phyloP scores from a whole-genome alignment of 2,888 invertebrate genomes.

The Pristionchus exspectatus region DNA sequence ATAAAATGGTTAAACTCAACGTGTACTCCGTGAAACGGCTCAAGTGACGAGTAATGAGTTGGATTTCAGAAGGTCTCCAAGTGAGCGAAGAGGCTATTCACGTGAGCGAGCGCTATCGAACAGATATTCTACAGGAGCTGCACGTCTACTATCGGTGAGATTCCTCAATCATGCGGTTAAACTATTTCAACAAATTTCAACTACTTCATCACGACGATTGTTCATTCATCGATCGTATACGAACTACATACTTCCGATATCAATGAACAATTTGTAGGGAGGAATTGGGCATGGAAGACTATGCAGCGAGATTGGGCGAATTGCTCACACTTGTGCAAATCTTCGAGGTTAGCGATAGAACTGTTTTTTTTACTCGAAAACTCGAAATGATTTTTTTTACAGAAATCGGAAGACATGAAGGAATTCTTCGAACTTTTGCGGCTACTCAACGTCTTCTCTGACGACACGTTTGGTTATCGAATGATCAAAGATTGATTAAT shows the following conservation, averaged over 20 bases:
- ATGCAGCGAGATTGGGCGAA: not conserved
- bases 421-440: not conserved
- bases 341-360: not conserved
- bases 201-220: no score
- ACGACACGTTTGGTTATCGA: not conserved
- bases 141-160: not conserved
- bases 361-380: no score
- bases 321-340: not conserved
- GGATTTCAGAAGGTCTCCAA: no score
- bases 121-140: not conserved
- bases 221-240: no score
- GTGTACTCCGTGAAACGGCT: no score
- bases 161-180: not conserved
- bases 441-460: not conserved
- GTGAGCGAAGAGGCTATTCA: not conserved
- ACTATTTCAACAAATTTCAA: no score
- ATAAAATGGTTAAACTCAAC: no score
- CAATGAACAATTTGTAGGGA: not conserved
- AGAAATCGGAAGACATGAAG: conserved; percentile 8
- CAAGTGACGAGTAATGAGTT: no score
- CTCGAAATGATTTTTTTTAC: no score
- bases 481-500: no score
- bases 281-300: not conserved
- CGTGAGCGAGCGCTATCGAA: not conserved
- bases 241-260: no score